phyloP scores from a whole-genome alignment of 2,113 vertebrate genomes.

The Tichodroma muraria region DNA sequence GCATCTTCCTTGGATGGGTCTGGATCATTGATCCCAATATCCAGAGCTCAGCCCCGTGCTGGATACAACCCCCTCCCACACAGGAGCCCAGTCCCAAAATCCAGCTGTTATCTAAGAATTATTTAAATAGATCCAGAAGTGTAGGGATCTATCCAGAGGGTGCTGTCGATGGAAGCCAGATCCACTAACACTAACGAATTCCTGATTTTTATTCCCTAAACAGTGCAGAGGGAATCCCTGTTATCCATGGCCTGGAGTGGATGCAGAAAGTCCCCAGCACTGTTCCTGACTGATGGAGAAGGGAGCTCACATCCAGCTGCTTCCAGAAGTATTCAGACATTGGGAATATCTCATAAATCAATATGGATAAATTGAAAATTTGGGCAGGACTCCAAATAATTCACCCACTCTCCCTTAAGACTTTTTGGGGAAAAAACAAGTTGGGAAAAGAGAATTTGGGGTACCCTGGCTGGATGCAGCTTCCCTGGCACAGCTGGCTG shows the following conservation, averaged over 20 bases:
- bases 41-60: not conserved
- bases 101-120: not conserved
- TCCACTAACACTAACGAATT: constrained; percentile 16
- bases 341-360: constrained; percentile 69
- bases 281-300: not conserved
- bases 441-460: not conserved
- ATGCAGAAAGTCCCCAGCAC: not conserved
- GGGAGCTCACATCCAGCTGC: constrained; percentile 24
- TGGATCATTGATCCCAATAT: not conserved
- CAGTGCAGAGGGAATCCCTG: constrained; percentile 16
- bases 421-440: not conserved
- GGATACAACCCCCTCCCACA: not conserved
- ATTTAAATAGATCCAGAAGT: not conserved
- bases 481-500: not conserved
- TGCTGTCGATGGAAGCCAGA: not conserved
- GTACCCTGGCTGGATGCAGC: not conserved
- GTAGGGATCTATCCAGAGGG: not conserved
- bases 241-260: not conserved
- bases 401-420: not conserved
- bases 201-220: constrained; percentile 52
- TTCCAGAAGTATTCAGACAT: constrained; percentile 49
- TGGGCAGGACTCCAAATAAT: constrained; percentile 4
- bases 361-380: constrained; percentile 61
- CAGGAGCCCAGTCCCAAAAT: not conserved
- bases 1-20: not conserved